These are phyloP conservation scores for Anguilla marmorata DNA, from an alignment of 2,797 vertebrate genomes.

Conservation along the genomic window DNA sequence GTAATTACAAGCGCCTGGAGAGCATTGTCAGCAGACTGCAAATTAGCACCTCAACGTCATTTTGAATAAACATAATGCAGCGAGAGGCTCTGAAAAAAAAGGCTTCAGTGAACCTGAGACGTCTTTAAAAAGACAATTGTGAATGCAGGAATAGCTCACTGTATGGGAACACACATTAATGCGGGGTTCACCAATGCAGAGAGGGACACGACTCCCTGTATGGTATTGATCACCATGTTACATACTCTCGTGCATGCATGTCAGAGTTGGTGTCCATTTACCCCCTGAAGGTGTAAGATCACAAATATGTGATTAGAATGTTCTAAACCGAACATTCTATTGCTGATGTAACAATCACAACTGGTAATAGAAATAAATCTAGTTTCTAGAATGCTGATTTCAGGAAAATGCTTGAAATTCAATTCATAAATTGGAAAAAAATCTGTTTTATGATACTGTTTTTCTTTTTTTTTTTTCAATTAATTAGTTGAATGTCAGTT, in stretches of 20 bases:
- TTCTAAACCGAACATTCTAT: no score
- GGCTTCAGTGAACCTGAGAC: neutral
- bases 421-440: no score
- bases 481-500: no score
- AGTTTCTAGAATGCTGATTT: no score
- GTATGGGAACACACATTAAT: neutral
- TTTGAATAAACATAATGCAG: neutral
- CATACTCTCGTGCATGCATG: neutral
- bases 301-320: no score
- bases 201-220: neutral
- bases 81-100: neutral
- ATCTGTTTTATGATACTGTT: no score
- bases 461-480: no score
- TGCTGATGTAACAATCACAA: no score
- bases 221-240: neutral
- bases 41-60: neutral
- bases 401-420: no score
- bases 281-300: neutral
- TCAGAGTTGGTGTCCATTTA: neutral
- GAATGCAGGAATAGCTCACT: neutral
- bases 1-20: conserved; percentile 12
- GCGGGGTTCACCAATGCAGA: neutral
- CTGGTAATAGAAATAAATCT: no score
- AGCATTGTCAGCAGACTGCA: conserved; percentile 23
- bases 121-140: neutral